A percentile compares a stretch with the other conserved stretches of the same genome.
Conservation (phyloP, 2,888 invertebrate species). For the Heteromurus nitidus region DNA sequence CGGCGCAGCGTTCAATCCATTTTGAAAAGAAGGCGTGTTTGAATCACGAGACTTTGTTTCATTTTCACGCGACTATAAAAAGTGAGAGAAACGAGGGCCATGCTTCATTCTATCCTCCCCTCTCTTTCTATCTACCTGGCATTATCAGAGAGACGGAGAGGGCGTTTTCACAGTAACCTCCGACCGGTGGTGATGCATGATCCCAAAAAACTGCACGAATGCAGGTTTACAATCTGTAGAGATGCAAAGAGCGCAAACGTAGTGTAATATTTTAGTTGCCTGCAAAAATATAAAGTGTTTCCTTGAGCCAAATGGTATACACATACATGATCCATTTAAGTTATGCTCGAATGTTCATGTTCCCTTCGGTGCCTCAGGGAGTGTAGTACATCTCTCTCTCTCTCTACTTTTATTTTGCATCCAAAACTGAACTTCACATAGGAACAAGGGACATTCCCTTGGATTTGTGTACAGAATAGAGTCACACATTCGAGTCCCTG, state of each 20-base stretch:
- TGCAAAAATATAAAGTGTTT: not conserved
- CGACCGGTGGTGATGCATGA: not conserved
- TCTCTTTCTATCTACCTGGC: slow-evolving; percentile 5
- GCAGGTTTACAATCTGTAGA: not conserved
- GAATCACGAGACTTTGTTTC: slow-evolving; percentile 5
- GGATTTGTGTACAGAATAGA: not conserved
- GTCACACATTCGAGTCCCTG: not conserved
- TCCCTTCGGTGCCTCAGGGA: not conserved
- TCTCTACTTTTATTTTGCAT: not conserved
- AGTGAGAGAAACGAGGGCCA: not conserved
- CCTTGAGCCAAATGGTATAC: not conserved
- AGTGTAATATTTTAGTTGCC: not conserved
- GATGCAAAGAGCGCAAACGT: not conserved
- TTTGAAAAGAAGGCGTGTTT: not conserved
- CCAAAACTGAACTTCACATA: not conserved
- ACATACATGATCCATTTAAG: not conserved
- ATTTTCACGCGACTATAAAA: not conserved
- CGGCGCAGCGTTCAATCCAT: too few species aligned
- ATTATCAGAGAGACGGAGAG: not conserved
- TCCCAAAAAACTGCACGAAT: too few species aligned
- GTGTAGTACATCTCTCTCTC: not conserved
- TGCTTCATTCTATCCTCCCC: not conserved
- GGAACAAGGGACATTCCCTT: not conserved
- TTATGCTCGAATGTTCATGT: not conserved
- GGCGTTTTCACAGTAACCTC: not conserved